Percentiles rank a stretch among this genome's conserved stretches.
Conservation (phyloP, 2,113 vertebrate genomes). For the Dipodomys merriami region DNA sequence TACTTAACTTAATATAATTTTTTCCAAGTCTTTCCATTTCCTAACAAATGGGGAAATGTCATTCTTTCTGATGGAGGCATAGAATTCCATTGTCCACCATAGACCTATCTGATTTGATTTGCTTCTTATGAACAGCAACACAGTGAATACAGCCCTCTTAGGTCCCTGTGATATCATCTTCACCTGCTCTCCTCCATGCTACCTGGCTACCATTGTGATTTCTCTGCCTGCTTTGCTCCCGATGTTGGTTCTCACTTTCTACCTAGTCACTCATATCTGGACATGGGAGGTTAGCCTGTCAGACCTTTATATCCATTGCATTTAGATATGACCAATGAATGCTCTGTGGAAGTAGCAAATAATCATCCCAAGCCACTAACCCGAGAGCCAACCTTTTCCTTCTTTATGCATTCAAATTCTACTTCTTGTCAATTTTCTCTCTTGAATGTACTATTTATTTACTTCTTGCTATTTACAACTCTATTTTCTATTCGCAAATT, state of each 20-base stretch:
- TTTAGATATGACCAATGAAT: background rate
- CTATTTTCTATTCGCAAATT: background rate
- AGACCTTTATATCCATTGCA: background rate
- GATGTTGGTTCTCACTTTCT: background rate
- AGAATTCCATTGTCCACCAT: background rate
- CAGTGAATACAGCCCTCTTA: background rate
- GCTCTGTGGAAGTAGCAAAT: background rate
- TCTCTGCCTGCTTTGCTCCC: background rate
- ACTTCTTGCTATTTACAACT: conserved; percentile 12
- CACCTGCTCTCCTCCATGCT: background rate
- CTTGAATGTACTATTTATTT: conserved; percentile 6
- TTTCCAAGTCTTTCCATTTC: background rate
- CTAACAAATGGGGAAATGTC: background rate
- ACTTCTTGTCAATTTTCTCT: background rate
- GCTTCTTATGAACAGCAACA: background rate
- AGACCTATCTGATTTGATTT: background rate
- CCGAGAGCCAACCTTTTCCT: background rate
- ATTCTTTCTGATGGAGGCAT: too few species aligned
- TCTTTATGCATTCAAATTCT: background rate
- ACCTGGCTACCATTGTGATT: fast-evolving
- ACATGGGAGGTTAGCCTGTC: background rate
- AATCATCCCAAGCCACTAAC: background rate
- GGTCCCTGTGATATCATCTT: background rate
- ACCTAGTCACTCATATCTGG: background rate
- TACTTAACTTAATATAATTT: too few species aligned